A percentile compares a stretch with the other conserved stretches of the same genome.
These are phyloP conservation scores for Philereme vetulata DNA, from an alignment of 2,888 invertebrate species.

Conservation along the genomic window DNA sequence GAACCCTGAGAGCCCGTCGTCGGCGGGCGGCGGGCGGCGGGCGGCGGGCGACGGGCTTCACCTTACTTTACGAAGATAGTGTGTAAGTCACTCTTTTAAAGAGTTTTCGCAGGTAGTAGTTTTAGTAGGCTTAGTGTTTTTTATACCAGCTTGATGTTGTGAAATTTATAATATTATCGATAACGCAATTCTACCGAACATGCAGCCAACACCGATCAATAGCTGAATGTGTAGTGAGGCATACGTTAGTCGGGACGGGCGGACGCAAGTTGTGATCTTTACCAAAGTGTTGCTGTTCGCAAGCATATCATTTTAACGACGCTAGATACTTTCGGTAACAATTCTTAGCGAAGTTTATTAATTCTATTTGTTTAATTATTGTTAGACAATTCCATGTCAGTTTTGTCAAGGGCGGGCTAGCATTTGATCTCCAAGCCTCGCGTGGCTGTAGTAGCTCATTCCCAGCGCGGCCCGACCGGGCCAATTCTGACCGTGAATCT, in stretches of 20 bases:
- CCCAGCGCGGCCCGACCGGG: conserved; percentile 52
- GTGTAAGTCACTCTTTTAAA: conserved; percentile 82
- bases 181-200: conserved; percentile 71
- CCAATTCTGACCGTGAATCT: conserved; percentile 62
- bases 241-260: conserved; percentile 53
- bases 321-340: conserved; percentile 80
- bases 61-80: conserved; percentile 80
- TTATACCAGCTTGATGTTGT: conserved; percentile 85
- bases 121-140: conserved; percentile 84
- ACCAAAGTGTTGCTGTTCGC: conserved; percentile 81
- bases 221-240: conserved; percentile 77
- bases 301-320: conserved; percentile 81
- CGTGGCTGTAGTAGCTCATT: conserved; percentile 48
- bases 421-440: conserved; percentile 49
- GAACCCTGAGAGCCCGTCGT: conserved; percentile 66
- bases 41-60: conserved; percentile 50
- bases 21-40: conserved; percentile 26
- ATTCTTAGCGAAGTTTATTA: conserved; percentile 75
- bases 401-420: conserved; percentile 59
- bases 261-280: conserved; percentile 68
- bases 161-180: conserved; percentile 79
- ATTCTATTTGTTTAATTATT: conserved; percentile 78
- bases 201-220: conserved; percentile 74
- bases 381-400: conserved; percentile 76
- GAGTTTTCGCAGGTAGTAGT: conserved; percentile 83